Base-by-base conservation (phyloP, 1,140 invertebrate genomes). In the Manduca sexta region DNA sequence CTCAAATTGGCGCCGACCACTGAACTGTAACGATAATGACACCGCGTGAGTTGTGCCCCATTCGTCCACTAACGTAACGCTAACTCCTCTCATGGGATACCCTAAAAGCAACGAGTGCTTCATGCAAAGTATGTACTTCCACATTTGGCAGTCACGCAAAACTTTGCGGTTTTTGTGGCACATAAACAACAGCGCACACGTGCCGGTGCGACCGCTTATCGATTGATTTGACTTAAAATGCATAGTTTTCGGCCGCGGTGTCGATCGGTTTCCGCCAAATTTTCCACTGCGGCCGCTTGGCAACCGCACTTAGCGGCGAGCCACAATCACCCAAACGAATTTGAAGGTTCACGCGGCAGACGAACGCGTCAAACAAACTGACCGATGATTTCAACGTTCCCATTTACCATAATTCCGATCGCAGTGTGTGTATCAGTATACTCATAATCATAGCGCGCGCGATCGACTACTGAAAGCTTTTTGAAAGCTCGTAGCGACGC, bases 211-310 rank as follows among this genome's bases (percentile, higher is more conserved):
- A 73, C 72, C 74, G 63, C 69, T 64, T 71, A 77, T 77, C 74
- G 72, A 82, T 84, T 75, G 69, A 77, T 75, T 67, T 69, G 56
- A 74, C 73, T 79, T 78, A 78, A 78, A 81, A 75, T 74, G 64
- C 69, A 77, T 74, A 75, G 69, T 80, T 79, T 74, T 74, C 66
- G 55, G 62, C 58, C 67, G 63, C 69, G 64, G 64, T 67, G 70
- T 74, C 69, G 63, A 77, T 79, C 72, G 74, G 61, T 63, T 66
- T 58, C 68, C 70, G 72, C 72, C 70, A 74, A 79, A 77, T 73
- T 69, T 71, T 76, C 69, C 78, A 49, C 62, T 74, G 71, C 60
- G 73, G 71, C 55, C 73, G 73, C 64, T 68, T 73, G 72, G 62
- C 77, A 74, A 70, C 69, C 67, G 57, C 65, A 52, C 65, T 50